Evolutionary conservation across 2,888 invertebrate genomes (phyloP).

Genomic region (Idaea straminata): DNA sequence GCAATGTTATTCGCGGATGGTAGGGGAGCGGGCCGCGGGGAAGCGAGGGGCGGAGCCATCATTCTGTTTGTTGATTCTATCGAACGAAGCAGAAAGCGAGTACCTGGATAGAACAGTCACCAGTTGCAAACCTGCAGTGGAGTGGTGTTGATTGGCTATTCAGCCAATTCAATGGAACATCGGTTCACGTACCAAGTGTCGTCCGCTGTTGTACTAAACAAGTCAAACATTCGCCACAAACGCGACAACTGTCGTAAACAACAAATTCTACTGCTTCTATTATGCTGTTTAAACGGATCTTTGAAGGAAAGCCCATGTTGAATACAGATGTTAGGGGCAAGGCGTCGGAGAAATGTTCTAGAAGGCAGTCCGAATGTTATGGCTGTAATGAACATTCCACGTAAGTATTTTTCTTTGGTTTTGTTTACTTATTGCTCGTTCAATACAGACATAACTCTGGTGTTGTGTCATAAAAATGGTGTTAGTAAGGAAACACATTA

Average conservation of each 20-base stretch:
- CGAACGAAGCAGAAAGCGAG: slow-evolving; percentile 28
- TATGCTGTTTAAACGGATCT: slow-evolving; percentile 81
- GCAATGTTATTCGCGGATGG: slow-evolving; percentile 24
- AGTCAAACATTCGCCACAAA: slow-evolving; percentile 71
- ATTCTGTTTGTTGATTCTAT: slow-evolving; percentile 44
- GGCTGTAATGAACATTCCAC: slow-evolving; percentile 71
- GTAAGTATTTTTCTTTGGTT: slow-evolving; percentile 51
- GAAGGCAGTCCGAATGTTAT: slow-evolving; percentile 73
- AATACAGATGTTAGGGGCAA: slow-evolving; percentile 59
- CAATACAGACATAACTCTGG: neutral
- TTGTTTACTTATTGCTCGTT: neutral
- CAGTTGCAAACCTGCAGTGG: slow-evolving; percentile 54
- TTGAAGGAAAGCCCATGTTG: slow-evolving; percentile 79
- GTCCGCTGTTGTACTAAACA: slow-evolving; percentile 61
- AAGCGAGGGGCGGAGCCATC: slow-evolving; percentile 32
- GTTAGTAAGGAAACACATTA: no score
- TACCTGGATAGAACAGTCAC: slow-evolving; percentile 28
- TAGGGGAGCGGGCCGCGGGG: slow-evolving; percentile 19
- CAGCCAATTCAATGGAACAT: slow-evolving; percentile 78
- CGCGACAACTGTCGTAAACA: slow-evolving; percentile 73
- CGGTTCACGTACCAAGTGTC: slow-evolving; percentile 65
- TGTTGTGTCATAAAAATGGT: no score
- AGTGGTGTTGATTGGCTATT: slow-evolving; percentile 61
- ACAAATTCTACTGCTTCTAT: slow-evolving; percentile 72
- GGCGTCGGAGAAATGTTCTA: slow-evolving; percentile 68